These are phyloP conservation scores for human DNA, from an alignment of 2,113 vertebrate species.

Conservation along the genomic window GRCh38 chr4:14727001-14727500, in stretches of 20 bases:
- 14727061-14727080: constrained; percentile 28
- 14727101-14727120: constrained; percentile 58
- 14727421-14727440: too few species aligned
- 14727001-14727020: constrained; percentile 47
- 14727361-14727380: background rate
- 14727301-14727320: constrained; percentile 61
- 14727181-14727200: constrained; percentile 39
- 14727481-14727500: too few species aligned
- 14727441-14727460: too few species aligned
- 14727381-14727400: background rate
- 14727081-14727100: constrained; percentile 66
- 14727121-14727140: constrained; percentile 42
- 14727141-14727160: constrained; percentile 32
- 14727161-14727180: constrained; percentile 68
- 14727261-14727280: constrained; percentile 25
- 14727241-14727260: constrained; percentile 69
- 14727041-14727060: background rate
- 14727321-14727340: background rate
- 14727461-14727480: too few species aligned
- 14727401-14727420: too few species aligned
- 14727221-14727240: constrained; percentile 55
- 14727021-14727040: background rate
- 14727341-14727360: background rate
- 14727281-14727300: constrained; percentile 65
- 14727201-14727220: constrained; percentile 18